These are phyloP conservation scores for Atrichornis clamosus DNA, from an alignment of 2,113 vertebrate genomes.

Conservation along the genomic window DNA sequence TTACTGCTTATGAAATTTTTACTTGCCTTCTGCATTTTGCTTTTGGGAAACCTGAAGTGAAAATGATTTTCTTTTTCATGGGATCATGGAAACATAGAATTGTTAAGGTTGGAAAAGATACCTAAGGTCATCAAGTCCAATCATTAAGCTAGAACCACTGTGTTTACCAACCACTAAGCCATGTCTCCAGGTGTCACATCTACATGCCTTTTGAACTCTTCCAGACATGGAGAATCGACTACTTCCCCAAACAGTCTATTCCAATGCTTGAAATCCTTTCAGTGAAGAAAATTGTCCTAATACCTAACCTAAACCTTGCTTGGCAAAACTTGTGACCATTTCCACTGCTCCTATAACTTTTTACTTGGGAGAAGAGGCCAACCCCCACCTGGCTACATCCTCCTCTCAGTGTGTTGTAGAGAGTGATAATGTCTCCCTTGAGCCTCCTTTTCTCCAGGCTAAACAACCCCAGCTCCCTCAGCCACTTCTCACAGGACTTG, in stretches of 20 bases:
- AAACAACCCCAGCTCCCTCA: neutral
- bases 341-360: neutral
- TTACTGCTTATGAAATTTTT: neutral
- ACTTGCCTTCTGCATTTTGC: neutral
- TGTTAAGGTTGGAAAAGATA: neutral
- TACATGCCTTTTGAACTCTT: neutral
- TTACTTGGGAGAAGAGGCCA: neutral
- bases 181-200: neutral
- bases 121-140: neutral
- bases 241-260: neutral
- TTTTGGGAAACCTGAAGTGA: neutral
- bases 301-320: neutral
- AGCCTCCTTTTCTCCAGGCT: neutral
- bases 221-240: neutral
- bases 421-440: neutral
- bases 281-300: neutral
- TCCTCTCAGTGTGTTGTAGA: neutral
- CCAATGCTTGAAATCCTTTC: neutral
- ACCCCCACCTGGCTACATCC: neutral
- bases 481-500: neutral
- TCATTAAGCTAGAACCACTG: neutral
- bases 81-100: neutral
- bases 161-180: neutral
- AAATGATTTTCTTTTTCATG: neutral
- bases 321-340: accelerated